Conservation (phyloP, 2,888 invertebrate species). For the Rhabditoides inermis region DNA sequence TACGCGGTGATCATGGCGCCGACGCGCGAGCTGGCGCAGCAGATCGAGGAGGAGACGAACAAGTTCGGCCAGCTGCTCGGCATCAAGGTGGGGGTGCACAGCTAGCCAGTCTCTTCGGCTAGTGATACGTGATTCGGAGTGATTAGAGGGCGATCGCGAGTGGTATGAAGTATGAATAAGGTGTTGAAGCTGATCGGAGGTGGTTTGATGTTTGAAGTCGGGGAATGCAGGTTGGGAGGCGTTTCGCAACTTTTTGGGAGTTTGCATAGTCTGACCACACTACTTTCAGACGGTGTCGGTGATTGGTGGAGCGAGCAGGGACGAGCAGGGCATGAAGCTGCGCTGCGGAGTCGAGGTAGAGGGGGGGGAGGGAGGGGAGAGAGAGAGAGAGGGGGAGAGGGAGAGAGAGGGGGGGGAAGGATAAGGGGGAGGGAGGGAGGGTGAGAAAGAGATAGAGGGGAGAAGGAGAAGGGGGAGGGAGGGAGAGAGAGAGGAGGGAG, state of each 20-base stretch:
- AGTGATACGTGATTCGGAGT: background rate
- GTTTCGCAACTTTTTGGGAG: background rate
- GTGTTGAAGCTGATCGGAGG: too few species aligned
- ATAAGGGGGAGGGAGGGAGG: background rate
- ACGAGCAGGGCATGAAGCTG: constrained; percentile 74
- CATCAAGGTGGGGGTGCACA: too few species aligned
- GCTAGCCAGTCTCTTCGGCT: too few species aligned
- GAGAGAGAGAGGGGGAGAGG: background rate
- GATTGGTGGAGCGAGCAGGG: constrained; percentile 86
- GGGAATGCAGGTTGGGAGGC: constrained; percentile 75
- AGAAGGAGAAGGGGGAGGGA: background rate
- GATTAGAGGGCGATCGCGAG: background rate
- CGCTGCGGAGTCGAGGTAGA: constrained; percentile 89
- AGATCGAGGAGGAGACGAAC: constrained; percentile 92
- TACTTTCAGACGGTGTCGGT: constrained; percentile 90
- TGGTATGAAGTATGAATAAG: too few species aligned
- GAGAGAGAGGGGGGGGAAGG: background rate
- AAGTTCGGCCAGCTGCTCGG: constrained; percentile 89
- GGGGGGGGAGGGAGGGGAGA: background rate
- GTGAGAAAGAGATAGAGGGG: background rate
- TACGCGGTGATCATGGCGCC: constrained; percentile 98
- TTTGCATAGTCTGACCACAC: constrained; percentile 55
- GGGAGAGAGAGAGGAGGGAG: background rate
- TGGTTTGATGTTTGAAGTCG: constrained; percentile 66
- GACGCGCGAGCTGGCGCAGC: constrained; percentile 63